A percentile compares a stretch with the other conserved stretches of the same genome.
phyloP scores from a whole-genome alignment of 2,797 vertebrate species.

The Spinus pinus region DNA sequence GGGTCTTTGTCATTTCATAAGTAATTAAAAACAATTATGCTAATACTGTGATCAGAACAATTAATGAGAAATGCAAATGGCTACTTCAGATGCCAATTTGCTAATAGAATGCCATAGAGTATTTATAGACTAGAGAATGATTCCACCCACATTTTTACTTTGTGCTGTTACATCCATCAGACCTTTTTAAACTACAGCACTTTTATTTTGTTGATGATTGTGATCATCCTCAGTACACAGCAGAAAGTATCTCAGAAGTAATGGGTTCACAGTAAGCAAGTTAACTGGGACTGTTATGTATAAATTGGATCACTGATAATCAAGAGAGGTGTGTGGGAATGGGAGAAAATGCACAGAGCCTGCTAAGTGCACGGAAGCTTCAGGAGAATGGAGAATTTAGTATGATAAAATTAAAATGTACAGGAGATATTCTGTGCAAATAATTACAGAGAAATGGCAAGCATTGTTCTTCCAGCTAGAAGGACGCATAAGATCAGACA shows the following conservation, averaged over 20 bases:
- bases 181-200: neutral
- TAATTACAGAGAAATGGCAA: neutral
- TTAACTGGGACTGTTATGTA: neutral
- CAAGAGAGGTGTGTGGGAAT: neutral
- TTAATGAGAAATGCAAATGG: neutral
- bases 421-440: neutral
- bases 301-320: neutral
- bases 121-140: neutral
- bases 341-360: neutral
- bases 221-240: neutral
- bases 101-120: neutral
- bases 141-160: neutral
- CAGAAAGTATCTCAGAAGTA: neutral
- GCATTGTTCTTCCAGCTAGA: neutral
- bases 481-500: neutral
- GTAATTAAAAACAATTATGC: neutral
- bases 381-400: neutral
- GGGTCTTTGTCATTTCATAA: neutral
- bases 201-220: neutral
- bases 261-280: neutral
- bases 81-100: neutral
- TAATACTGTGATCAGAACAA: neutral
- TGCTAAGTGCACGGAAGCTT: neutral
- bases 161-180: neutral
- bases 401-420: neutral